phyloP scores from a whole-genome alignment of 1,140 invertebrate genomes.

The Anastrepha ludens region DNA sequence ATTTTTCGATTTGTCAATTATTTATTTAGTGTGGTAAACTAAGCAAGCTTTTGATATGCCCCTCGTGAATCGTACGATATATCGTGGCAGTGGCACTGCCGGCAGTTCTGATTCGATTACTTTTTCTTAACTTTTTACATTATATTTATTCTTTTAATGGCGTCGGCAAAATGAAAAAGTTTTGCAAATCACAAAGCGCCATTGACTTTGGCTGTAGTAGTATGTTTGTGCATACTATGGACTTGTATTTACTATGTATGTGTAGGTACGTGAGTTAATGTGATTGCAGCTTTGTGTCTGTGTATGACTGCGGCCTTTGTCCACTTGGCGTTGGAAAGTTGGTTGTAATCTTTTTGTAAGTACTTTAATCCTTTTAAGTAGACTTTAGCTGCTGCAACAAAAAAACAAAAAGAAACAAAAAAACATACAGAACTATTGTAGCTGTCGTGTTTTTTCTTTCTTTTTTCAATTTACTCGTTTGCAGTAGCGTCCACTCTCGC shows the following conservation, averaged over 20 bases:
- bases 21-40: too few relatives aligned
- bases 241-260: neutral
- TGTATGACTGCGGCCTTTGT: neutral
- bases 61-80: too few relatives aligned
- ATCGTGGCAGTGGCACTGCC: too few relatives aligned
- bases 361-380: slow-evolving; percentile 43
- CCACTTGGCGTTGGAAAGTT: slow-evolving; percentile 29
- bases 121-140: neutral
- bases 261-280: neutral
- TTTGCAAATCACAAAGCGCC: neutral
- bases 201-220: neutral
- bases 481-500: neutral
- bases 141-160: neutral
- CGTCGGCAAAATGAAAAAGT: neutral
- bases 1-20: too few relatives aligned
- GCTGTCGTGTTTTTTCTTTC: neutral
- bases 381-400: slow-evolving; percentile 8
- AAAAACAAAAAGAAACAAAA: neutral
- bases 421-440: neutral
- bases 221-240: neutral
- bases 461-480: neutral
- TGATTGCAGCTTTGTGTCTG: neutral
- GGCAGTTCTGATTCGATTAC: too few relatives aligned
- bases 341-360: slow-evolving; percentile 32
- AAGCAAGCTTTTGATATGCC: too few relatives aligned